Percentiles rank a stretch among this genome's conserved stretches.
phyloP scores from a whole-genome alignment of 2,113 vertebrate species.

The Catharus minimus region DNA sequence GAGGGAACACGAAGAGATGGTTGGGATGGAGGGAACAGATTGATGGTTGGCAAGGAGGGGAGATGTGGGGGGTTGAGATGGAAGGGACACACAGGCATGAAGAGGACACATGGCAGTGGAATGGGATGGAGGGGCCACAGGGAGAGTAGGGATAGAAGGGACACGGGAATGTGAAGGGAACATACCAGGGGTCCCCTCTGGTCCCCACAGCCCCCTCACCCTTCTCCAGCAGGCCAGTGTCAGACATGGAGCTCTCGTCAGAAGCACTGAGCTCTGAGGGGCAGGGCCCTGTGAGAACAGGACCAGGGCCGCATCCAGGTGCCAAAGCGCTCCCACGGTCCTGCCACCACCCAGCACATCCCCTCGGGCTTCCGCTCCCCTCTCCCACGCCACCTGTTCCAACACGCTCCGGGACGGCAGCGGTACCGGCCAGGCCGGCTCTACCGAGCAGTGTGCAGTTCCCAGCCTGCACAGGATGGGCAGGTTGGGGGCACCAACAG shows the following conservation, averaged over 20 bases:
- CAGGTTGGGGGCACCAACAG: neutral
- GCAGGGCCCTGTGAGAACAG: neutral
- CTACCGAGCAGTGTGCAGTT: neutral
- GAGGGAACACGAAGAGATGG: neutral
- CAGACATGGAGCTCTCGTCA: neutral
- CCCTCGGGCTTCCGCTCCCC: neutral
- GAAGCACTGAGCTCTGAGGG: neutral
- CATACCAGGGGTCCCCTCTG: fast-evolving
- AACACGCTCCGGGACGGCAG: slow-evolving; percentile 6
- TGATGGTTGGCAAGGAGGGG: neutral
- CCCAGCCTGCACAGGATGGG: slow-evolving; percentile 4
- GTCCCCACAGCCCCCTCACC: neutral
- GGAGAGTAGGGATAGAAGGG: neutral
- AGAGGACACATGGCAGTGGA: neutral
- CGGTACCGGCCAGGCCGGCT: slow-evolving; percentile 42
- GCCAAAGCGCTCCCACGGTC: slow-evolving; percentile 13
- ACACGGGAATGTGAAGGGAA: neutral
- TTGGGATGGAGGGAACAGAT: neutral
- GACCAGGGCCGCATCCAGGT: neutral
- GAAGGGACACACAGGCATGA: neutral
- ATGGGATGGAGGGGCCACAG: neutral
- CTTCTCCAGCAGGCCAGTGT: neutral
- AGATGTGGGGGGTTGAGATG: neutral
- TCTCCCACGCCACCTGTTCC: slow-evolving; percentile 15
- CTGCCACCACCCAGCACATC: neutral